Percentiles rank a stretch among this genome's conserved stretches.
These are phyloP conservation scores for Isotomurus palustris DNA, from an alignment of 2,888 invertebrate genomes.

Conservation along the genomic window DNA sequence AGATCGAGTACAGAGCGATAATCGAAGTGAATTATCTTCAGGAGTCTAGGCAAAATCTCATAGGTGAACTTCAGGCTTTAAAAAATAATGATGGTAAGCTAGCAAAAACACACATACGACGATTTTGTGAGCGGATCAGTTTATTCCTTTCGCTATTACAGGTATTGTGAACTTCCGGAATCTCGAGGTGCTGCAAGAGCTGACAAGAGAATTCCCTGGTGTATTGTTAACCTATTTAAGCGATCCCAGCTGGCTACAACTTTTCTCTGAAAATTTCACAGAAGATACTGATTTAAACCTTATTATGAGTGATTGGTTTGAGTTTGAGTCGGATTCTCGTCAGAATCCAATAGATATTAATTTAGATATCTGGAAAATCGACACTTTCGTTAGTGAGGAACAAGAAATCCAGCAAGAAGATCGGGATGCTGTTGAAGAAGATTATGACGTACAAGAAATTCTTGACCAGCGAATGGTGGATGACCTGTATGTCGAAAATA, in stretches of 20 bases:
- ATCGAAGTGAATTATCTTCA: too few relatives aligned
- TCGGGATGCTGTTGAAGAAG: slow-evolving; percentile 30
- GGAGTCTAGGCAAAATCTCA: slow-evolving; percentile 20
- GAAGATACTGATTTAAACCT: background rate
- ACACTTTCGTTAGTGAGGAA: too few relatives aligned
- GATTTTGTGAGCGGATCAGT: too few relatives aligned
- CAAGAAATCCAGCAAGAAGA: background rate
- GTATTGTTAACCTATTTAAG: slow-evolving; percentile 14
- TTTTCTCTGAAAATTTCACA: slow-evolving; percentile 7
- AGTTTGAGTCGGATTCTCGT: too few relatives aligned
- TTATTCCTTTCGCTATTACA: too few relatives aligned
- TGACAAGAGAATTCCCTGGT: slow-evolving; percentile 8
- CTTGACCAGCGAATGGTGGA: slow-evolving; percentile 34
- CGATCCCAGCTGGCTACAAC: slow-evolving; percentile 20
- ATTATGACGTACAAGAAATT: slow-evolving; percentile 43
- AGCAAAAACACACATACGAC: background rate
- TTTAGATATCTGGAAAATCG: too few relatives aligned
- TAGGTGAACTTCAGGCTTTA: too few relatives aligned
- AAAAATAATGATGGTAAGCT: too few relatives aligned
- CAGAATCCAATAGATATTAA: too few relatives aligned
- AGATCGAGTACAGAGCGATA: too few relatives aligned
- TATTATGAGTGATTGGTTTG: slow-evolving; percentile 15
- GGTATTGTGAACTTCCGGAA: slow-evolving; percentile 28
- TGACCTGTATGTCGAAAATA: slow-evolving; percentile 26
- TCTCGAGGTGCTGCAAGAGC: slow-evolving; percentile 11